Conservation (phyloP, 2,797 vertebrate species). For the Xenops minutus region DNA sequence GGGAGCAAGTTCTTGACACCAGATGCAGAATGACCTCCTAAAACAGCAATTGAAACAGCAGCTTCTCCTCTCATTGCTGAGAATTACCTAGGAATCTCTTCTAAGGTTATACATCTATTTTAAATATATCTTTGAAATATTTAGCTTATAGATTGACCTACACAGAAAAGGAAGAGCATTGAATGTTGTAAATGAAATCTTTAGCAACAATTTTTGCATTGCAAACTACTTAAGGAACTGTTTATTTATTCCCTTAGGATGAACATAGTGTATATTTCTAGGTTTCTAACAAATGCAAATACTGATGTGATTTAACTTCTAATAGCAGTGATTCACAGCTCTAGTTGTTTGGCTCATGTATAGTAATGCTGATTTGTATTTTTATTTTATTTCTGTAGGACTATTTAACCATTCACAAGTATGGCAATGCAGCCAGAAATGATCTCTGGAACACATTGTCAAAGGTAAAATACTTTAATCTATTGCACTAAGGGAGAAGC, state of each 20-base stretch:
- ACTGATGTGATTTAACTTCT: background rate
- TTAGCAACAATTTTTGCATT: background rate
- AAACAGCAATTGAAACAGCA: background rate
- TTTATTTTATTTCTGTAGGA: slow-evolving; percentile 81
- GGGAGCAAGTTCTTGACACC: background rate
- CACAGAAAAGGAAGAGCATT: background rate
- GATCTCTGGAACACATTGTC: slow-evolving; percentile 95
- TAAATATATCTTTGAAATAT: background rate
- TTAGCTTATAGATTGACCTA: slow-evolving; percentile 14
- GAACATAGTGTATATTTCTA: background rate
- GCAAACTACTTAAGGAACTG: slow-evolving; percentile 4
- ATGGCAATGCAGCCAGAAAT: slow-evolving; percentile 92
- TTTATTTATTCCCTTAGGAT: slow-evolving; percentile 26
- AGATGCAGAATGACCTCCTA: background rate
- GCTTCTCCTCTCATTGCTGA: background rate
- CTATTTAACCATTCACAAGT: slow-evolving; percentile 96
- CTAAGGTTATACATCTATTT: background rate
- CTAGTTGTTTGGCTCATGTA: slow-evolving; percentile 31
- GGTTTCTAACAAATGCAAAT: background rate
- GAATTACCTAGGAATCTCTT: background rate
- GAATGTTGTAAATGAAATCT: background rate
- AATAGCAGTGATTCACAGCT: background rate
- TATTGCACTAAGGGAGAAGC: background rate
- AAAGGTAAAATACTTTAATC: slow-evolving; percentile 81
- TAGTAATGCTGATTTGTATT: slow-evolving; percentile 62